Evolutionary conservation across 1,140 invertebrate genomes (phyloP), one percentile per base, ranked within the genome.

Genomic region (Mylabris phalerata): DNA sequence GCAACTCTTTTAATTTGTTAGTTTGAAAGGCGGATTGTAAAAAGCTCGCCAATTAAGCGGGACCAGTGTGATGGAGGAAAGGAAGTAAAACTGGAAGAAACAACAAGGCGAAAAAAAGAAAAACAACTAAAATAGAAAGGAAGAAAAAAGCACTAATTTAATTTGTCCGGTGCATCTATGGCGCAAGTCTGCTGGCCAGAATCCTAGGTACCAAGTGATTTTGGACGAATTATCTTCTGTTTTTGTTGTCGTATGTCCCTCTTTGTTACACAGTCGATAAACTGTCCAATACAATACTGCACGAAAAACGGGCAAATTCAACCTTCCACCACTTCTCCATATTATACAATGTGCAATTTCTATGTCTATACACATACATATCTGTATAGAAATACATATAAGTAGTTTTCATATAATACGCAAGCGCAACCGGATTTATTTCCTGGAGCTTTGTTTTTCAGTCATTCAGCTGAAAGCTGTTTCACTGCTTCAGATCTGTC

Each of bases 231-330:
- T 55, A 55, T 55, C 44, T 55, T 55, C 52, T 55, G 52, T 55
- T 55, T 55, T 55, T 47, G 52, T 55, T 47, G 40, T 40, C 43
- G 42, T 55, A 48, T 39, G 44, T 47, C 52, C 32, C 44, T 55
- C 52, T 55, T 55, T 55, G 52, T 55, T 55, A 47, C 52, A 55
- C 52, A 55, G 52, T 55, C 52, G 52, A 55, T 55, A 55, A 55
- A 55, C 52, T 54, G 51, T 42, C 51, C 51, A 54, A 54, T 54
- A 54, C 51, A 54, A 54, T 54, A 54, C 51, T 45, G 51, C 42
- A 46, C 46, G 51, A 54, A 54, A 54, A 54, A 54, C 51, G 51
- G 51, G 51, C 42, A 54, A 54, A 46, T 54, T 32, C 32, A 32
- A 32, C 32, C 32, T 32, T 32, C 32, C 32, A 32, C 32, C 32